Conservation (phyloP, 2,888 invertebrate genomes). For the Abscondita cerata region DNA sequence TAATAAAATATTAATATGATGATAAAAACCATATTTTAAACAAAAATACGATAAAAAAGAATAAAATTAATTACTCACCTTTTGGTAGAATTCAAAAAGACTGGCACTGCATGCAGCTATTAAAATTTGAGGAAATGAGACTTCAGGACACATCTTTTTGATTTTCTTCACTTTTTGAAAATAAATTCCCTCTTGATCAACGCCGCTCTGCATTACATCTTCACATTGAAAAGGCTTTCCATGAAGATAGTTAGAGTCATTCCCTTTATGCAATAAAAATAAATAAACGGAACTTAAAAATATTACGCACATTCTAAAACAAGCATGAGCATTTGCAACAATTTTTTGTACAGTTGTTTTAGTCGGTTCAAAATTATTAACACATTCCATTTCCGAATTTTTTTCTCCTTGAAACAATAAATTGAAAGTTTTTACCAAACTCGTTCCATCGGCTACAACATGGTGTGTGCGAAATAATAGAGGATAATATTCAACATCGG, state of each 20-base stretch:
- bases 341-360: no score
- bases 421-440: neutral
- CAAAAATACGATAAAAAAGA: neutral
- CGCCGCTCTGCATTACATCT: neutral
- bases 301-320: no score
- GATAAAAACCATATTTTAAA: no score
- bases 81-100: no score
- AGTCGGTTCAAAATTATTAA: no score
- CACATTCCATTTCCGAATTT: neutral
- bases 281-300: no score
- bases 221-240: neutral
- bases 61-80: no score
- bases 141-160: no score
- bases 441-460: neutral
- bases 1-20: no score
- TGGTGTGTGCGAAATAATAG: neutral
- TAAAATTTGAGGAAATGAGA: no score
- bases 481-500: neutral
- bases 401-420: neutral
- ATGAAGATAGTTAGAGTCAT: neutral
- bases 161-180: constrained; percentile 5
- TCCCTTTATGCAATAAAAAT: neutral
- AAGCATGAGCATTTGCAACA: no score
- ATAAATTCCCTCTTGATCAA: neutral
- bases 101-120: no score